Evolutionary conservation across 2,113 vertebrate species (phyloP), one percentile per base, ranked within the genome.

Genomic region (Chlorodrepanis virens): DNA sequence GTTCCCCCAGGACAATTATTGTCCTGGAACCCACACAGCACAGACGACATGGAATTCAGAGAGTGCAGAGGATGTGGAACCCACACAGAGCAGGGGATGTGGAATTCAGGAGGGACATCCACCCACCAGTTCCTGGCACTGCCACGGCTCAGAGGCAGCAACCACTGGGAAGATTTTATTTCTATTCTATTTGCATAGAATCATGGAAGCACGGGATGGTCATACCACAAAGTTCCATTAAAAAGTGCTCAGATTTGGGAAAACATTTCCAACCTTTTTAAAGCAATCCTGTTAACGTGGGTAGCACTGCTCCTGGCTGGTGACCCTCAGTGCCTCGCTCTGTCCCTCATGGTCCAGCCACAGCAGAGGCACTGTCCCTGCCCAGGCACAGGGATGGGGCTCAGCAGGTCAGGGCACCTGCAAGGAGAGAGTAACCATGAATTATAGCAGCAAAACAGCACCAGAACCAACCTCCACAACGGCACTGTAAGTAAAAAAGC

Each of bases 401-500:
- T 95, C 8, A 88, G 19, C 39, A 42, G 65, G 19, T 8, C 93
- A 86, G 75, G 50, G 68, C 69, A 74, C 76, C 94, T 96, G 76
- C 8, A 83, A 19, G 3, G 27, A 83, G n/a, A 92, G 72, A 83
- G 37, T 0, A 6, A n/a, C 35, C 68, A 2, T 1, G 1, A 47
- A 25, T 28, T 7, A 3, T 0, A 10, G 14, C 14, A 69, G 24
- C 24, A 40, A 37, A 28, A 25, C 0, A 53, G n/a, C 75, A 40
- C 8, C 24, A n/a, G 16, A 40, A 33, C 3, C 24, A n/a, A 40
- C 20, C 63, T 14, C 44, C 44, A 35, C 12, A 12, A 28, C 12
- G 27, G 6, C 13, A 42, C 1, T 3, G 4, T 0, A 5, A 19
- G 1, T 4, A n/a, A 56, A 21, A 3, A 2, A 50, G 10, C 10